Percentiles rank a stretch among this genome's conserved stretches.
These are phyloP conservation scores for Triplophysa bombifrons DNA, from an alignment of 2,797 vertebrate species.

Conservation along the genomic window DNA sequence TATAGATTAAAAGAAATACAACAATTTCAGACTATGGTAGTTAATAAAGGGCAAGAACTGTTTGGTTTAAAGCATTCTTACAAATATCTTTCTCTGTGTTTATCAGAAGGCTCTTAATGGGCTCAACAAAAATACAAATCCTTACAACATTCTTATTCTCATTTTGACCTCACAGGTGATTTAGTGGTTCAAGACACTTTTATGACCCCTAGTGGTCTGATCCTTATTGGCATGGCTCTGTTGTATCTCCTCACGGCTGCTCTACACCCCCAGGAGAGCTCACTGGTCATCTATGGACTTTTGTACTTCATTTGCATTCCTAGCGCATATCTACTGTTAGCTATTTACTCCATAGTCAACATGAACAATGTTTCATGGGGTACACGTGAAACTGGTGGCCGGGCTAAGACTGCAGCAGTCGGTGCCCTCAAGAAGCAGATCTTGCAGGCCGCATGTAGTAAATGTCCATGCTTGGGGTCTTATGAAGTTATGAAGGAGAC, in stretches of 20 bases:
- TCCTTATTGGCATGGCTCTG: conserved; percentile 59
- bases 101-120: too few species aligned
- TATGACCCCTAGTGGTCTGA: conserved; percentile 70
- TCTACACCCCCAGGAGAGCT: conserved; percentile 72
- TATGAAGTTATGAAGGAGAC: conserved; percentile 16
- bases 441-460: conserved; percentile 43
- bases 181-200: conserved; percentile 66
- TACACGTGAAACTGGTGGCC: conserved; percentile 57
- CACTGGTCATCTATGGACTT: conserved; percentile 60
- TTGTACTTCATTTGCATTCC: conserved; percentile 65
- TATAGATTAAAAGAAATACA: too few species aligned
- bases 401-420: conserved; percentile 19
- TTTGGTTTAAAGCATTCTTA: too few species aligned
- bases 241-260: conserved; percentile 63
- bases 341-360: conserved; percentile 67
- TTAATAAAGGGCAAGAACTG: too few species aligned
- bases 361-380: conserved; percentile 70
- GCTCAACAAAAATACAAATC: background rate
- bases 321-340: conserved; percentile 63
- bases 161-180: conserved; percentile 53
- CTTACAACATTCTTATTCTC: background rate
- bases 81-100: too few species aligned
- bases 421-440: conserved; percentile 20
- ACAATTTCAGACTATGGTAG: too few species aligned
- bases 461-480: conserved; percentile 48